Conservation (phyloP, 1,140 invertebrate species). For the Camponotus pennsylvanicus region DNA sequence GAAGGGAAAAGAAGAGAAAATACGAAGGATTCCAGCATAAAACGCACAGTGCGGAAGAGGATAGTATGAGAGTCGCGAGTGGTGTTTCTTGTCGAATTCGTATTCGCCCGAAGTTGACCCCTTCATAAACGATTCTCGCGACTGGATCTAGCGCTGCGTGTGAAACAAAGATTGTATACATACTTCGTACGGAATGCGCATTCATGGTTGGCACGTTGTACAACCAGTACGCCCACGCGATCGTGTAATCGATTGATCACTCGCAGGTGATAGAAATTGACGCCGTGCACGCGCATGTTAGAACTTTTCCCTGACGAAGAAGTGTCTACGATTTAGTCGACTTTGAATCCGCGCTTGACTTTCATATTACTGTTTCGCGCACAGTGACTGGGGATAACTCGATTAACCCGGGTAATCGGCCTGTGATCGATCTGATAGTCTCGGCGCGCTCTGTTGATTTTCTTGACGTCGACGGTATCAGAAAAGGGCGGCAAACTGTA, state of each 20-base stretch:
- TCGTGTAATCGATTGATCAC: constrained; percentile 29
- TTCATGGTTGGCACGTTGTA: neutral
- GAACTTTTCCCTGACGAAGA: too few relatives aligned
- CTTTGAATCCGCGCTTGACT: neutral
- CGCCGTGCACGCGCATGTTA: neutral
- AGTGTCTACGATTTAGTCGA: neutral
- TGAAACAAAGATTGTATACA: neutral
- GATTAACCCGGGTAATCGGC: neutral
- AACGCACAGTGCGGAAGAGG: neutral
- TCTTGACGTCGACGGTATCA: constrained; percentile 63
- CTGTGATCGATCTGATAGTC: constrained; percentile 4
- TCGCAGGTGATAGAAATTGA: neutral
- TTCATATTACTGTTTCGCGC: neutral
- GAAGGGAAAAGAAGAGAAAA: neutral
- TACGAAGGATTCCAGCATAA: neutral
- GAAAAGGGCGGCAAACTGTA: constrained; percentile 89
- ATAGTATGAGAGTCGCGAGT: constrained; percentile 3
- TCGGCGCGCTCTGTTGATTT: constrained; percentile 62
- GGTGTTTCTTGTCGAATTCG: neutral
- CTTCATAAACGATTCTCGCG: neutral
- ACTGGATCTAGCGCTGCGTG: neutral
- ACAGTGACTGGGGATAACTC: neutral
- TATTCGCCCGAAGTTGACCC: neutral
- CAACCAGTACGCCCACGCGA: constrained; percentile 33
- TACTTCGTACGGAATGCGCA: constrained; percentile 24